Base-by-base conservation (phyloP, 2,888 invertebrate species). In the Anodontia alba region DNA sequence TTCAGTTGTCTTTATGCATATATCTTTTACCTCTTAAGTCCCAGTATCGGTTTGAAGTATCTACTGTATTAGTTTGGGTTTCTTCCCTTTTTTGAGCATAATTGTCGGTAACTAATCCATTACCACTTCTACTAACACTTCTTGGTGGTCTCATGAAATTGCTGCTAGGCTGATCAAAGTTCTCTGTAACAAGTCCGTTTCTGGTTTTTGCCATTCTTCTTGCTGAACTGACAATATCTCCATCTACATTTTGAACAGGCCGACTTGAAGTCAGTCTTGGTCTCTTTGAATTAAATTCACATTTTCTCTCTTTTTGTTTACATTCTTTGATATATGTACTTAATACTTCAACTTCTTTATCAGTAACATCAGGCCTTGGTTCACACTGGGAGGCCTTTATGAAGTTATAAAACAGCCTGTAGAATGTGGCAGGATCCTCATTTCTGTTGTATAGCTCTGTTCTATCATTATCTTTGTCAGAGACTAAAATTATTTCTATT, bases 371-470 rank as follows among this genome's bases (percentile, higher is more conserved):
- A 17, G 62, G 62, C 17, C 29, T 33, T 1, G 33, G 31, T 2
- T 31, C 20, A 29, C 3, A 7, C 29, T 2, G 3, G 5, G 15
- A 1, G 3, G 62, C 62, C 20, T 62, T 62, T 17, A 15, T 29
- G 33, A 62, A 62, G 33, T 62, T 62, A 23, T 62, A 62, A 33
- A 62, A 62, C 33, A 62, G 33, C 33, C 62, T 62, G 20, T 62
- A 62, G 20, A 62, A 62, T 17, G 62, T 62, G 33, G 31, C 33
- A 5, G 62, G 62, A 62, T 62, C 33, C 12, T 33, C 33, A 29
- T 3, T 12, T 33, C 33, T 62, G 33, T 2, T 33, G 33, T 62
- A 62, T 10, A 62, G 62, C 33, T 62, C 62, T 33, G 20, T 33
- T 62, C 8, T 62, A 33, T 62, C 62, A 31, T 12, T 33, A 17